Percentiles rank a stretch among this genome's conserved stretches.
Conservation (phyloP, 2,113 vertebrate genomes). For the Spermophilus dauricus region DNA sequence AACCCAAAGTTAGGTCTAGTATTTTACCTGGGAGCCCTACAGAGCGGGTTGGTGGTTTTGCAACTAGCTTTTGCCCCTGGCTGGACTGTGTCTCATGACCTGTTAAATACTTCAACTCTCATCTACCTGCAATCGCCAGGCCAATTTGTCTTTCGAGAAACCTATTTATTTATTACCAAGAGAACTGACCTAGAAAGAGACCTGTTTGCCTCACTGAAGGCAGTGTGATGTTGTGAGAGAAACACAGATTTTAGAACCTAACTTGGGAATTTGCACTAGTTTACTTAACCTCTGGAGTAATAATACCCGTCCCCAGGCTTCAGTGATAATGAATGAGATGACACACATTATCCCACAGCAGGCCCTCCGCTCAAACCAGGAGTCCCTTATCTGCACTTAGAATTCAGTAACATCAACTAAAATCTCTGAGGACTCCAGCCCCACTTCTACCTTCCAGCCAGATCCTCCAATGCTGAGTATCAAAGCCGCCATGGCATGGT, state of each 20-base stretch:
- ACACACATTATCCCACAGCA: background rate
- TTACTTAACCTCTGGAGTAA: background rate
- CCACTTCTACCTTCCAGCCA: background rate
- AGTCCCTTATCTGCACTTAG: background rate
- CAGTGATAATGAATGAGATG: background rate
- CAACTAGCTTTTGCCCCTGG: background rate
- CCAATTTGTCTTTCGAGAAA: background rate
- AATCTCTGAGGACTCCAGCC: background rate
- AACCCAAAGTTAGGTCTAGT: background rate
- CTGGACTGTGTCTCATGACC: background rate
- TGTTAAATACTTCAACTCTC: background rate
- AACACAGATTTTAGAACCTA: background rate
- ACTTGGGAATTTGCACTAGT: background rate
- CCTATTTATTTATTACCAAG: background rate
- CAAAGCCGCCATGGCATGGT: accelerated
- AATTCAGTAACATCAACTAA: background rate
- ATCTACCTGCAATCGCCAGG: background rate
- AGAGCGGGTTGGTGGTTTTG: background rate
- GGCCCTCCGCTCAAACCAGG: background rate
- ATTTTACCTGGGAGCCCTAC: background rate
- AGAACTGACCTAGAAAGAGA: background rate
- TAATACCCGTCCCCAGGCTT: background rate
- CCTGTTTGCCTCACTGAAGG: background rate
- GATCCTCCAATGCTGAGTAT: background rate
- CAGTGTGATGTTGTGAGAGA: background rate